phyloP scores from a whole-genome alignment of 1,140 invertebrate genomes.

The Pemphigus obesinymphae region DNA sequence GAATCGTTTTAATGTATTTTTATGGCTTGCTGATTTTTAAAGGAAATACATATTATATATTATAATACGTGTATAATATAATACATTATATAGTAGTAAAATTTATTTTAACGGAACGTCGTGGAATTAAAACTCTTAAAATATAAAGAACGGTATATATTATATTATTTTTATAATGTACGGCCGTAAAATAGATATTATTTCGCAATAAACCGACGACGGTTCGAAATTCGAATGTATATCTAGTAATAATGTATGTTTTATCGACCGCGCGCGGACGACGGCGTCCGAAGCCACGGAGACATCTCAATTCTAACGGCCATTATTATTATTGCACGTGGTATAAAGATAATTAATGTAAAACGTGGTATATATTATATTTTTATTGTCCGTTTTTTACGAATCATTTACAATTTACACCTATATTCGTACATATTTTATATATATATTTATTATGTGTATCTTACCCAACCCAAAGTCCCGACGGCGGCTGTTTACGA shows the following conservation, averaged over 20 bases:
- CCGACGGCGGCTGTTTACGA: not conserved
- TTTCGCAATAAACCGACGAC: not conserved
- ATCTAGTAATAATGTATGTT: not conserved
- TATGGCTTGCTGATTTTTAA: too few relatives aligned
- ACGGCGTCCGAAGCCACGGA: not conserved
- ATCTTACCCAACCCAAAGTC: constrained; percentile 9
- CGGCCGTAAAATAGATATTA: not conserved
- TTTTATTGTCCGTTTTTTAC: not conserved
- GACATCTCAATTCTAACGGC: not conserved
- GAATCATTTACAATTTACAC: not conserved
- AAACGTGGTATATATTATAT: not conserved
- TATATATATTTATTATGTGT: not conserved
- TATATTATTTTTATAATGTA: not conserved
- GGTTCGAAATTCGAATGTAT: too few relatives aligned
- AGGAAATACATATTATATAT: too few relatives aligned
- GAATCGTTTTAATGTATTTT: too few relatives aligned
- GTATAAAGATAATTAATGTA: not conserved
- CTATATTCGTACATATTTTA: not conserved
- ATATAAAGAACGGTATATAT: not conserved
- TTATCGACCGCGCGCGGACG: too few relatives aligned
- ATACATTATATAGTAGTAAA: too few relatives aligned
- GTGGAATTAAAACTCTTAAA: not conserved
- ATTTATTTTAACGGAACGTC: not conserved
- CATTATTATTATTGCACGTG: too few relatives aligned
- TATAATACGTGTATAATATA: too few relatives aligned